phyloP scores from a whole-genome alignment of 37 sponge, comb jelly and placozoan genomes.

The Theonella swinhoei region DNA sequence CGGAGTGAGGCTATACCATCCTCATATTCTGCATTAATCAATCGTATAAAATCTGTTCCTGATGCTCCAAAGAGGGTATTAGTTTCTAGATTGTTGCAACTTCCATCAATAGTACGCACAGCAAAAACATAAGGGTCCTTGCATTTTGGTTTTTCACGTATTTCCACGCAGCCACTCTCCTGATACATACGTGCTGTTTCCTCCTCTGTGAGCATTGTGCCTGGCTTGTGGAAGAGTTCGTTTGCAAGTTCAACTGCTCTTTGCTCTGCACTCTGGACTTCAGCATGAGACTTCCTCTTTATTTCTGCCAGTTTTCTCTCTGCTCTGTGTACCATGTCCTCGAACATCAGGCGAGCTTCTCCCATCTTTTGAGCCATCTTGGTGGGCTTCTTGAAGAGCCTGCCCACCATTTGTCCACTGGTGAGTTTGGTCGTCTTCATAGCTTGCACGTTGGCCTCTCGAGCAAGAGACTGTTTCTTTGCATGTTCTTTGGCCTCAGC shows the following conservation, averaged over 20 bases:
- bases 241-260: constrained; percentile 55
- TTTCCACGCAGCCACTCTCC: constrained; percentile 12
- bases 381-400: constrained; percentile 51
- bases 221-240: constrained; percentile 51
- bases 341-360: constrained; percentile 29
- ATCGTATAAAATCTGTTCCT: constrained; percentile 57
- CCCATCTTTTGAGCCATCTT: constrained; percentile 23
- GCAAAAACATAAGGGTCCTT: background rate
- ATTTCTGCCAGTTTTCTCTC: constrained; percentile 47
- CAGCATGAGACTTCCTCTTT: background rate
- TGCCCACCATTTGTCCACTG: background rate
- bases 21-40: constrained; percentile 80
- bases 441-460: background rate
- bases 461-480: background rate
- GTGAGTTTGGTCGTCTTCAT: background rate
- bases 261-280: constrained; percentile 5
- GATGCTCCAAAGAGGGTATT: constrained; percentile 79
- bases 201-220: constrained; percentile 28
- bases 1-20: constrained; percentile 68
- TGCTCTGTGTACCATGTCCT: constrained; percentile 44
- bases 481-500: constrained; percentile 9
- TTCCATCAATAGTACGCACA: constrained; percentile 75
- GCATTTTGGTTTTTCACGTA: background rate
- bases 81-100: constrained; percentile 89
- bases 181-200: constrained; percentile 36